Percentiles rank a stretch among this genome's conserved stretches.
phyloP scores from a whole-genome alignment of 2,888 invertebrate genomes.

The Orthonychiurus folsomi region DNA sequence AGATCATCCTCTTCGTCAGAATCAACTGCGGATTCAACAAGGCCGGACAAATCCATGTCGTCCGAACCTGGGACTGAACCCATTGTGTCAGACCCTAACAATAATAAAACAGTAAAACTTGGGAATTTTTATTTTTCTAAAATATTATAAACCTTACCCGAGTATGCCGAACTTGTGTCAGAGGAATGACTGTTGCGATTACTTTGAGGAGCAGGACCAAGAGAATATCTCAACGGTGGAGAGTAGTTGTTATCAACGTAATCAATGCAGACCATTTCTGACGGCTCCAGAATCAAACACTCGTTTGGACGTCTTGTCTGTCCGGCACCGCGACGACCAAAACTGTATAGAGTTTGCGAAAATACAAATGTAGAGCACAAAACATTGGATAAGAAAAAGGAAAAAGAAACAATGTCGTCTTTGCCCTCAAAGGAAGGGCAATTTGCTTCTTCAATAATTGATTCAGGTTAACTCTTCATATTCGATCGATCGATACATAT shows the following conservation, averaged over 20 bases:
- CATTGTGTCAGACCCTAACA: conserved; percentile 33
- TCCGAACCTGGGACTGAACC: conserved; percentile 44
- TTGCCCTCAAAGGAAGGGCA: too few relatives aligned
- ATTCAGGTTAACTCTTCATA: not conserved
- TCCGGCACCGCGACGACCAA: conserved; percentile 70
- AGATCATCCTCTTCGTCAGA: conserved; percentile 92
- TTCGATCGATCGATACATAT: too few relatives aligned
- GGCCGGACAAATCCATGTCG: conserved; percentile 84
- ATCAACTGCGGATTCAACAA: conserved; percentile 90
- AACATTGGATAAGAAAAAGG: not conserved
- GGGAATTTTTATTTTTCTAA: not conserved
- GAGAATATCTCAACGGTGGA: conserved; percentile 19
- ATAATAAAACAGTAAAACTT: too few relatives aligned
- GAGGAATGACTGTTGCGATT: conserved; percentile 52
- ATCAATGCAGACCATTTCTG: conserved; percentile 61
- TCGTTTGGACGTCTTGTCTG: conserved; percentile 64
- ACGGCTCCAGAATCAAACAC: conserved; percentile 73
- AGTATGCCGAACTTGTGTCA: conserved; percentile 84
- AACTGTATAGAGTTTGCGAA: conserved; percentile 50
- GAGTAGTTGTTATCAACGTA: conserved; percentile 18
- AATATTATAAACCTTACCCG: conserved; percentile 51
- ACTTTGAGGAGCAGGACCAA: conserved; percentile 7
- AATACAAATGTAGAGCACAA: not conserved
- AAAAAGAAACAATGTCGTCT: too few relatives aligned
- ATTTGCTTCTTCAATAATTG: too few relatives aligned